phyloP scores from a whole-genome alignment of 2,797 vertebrate species.

The Microctenopoma steveboyesi region DNA sequence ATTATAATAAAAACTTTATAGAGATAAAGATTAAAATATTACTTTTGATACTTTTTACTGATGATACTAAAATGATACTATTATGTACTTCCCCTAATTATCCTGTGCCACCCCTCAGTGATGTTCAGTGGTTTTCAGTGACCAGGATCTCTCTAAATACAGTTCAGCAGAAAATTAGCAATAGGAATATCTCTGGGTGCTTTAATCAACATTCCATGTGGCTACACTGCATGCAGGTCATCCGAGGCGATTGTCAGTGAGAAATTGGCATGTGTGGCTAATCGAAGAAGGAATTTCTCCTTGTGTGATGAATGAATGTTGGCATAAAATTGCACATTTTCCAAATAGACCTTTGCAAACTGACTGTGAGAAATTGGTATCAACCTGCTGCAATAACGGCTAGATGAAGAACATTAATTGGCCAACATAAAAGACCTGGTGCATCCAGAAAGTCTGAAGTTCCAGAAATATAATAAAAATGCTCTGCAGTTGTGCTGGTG shows the following conservation, averaged over 20 bases:
- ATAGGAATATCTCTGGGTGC: neutral
- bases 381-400: neutral
- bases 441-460: constrained; percentile 3
- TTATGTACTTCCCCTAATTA: neutral
- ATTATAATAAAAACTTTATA: too few relatives aligned
- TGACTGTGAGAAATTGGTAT: neutral
- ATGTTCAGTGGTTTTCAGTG: neutral
- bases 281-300: neutral
- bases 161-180: neutral
- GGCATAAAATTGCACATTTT: neutral
- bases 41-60: too few relatives aligned
- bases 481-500: neutral
- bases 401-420: neutral
- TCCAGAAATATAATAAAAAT: neutral
- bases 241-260: neutral
- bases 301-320: neutral
- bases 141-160: neutral
- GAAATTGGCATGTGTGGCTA: neutral
- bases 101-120: neutral
- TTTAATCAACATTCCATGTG: constrained; percentile 3
- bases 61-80: too few relatives aligned
- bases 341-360: neutral
- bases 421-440: neutral
- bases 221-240: neutral
- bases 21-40: too few relatives aligned